Evolutionary conservation across 2,888 invertebrate genomes (phyloP), one percentile per base, ranked within the genome.

Genomic region (Catocala fraxini): DNA sequence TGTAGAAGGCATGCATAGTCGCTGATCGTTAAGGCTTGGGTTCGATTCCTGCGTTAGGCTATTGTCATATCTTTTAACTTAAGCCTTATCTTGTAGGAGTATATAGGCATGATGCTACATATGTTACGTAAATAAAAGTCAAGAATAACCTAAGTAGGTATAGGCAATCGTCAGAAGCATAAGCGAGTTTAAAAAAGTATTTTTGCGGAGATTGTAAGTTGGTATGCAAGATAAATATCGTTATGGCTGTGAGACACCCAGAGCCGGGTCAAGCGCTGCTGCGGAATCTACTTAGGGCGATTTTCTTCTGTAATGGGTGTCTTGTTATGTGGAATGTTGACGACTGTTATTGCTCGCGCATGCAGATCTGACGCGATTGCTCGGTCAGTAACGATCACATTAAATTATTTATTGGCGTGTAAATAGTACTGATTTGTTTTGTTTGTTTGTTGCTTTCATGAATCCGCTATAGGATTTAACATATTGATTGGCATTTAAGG

Each of bases 301-400:
- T 77, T 74, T 78, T 77, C 75, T 77, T 49, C 75, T 58, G 60
- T 70, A 76, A 76, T 77, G 67, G 65, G 71, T 75, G 73, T 70
- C 81, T 80, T 66, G 79, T 79, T 82, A 75, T 71, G 74, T 43
- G 84, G 84, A 79, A 78, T 73, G 76, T 75, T 68, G 70, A 82
- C 77, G 75, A 71, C 74, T 77, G 62, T 73, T 78, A 81, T 77
- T 75, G 79, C 78, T 75, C 70, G 76, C 70, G 77, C 77, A 84
- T 86, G 82, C 78, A 84, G 80, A 87, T 86, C 63, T 78, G 71
- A 77, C 75, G 73, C 72, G 65, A 73, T 73, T 74, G 73, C 76
- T 73, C 56, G 74, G 67, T 62, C 79, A 71, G 77, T 81, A 82
- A 81, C 77, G 66, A 83, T 75, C 72, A 59, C 71, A 84, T 84